phyloP scores from a whole-genome alignment of 2,113 vertebrate species.

The Cepphus grylle region DNA sequence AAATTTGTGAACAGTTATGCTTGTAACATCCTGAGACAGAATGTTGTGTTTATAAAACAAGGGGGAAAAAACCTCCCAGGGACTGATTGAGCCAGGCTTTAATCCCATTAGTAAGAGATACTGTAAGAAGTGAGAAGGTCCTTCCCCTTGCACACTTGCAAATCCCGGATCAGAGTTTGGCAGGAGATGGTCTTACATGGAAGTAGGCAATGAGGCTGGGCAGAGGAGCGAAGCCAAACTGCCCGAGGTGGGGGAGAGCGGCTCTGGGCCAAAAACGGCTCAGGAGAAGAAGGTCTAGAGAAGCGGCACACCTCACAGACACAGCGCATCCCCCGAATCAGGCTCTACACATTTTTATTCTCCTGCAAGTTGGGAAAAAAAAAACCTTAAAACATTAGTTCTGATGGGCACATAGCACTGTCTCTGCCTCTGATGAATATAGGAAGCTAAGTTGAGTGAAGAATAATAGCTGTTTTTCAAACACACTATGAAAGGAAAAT shows the following conservation, averaged over 20 bases:
- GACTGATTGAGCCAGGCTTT: neutral
- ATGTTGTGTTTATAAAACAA: neutral
- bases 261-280: neutral
- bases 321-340: neutral
- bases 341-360: neutral
- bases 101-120: neutral
- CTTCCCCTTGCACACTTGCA: neutral
- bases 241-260: neutral
- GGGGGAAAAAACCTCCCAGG: neutral
- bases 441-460: neutral
- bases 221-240: accelerated
- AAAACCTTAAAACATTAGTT: neutral
- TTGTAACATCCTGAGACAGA: neutral
- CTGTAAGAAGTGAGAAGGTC: neutral
- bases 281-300: neutral
- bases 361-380: neutral
- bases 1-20: neutral
- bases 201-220: neutral
- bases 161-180: neutral
- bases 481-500: neutral
- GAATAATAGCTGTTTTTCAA: neutral
- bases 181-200: neutral
- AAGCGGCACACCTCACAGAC: too few relatives aligned
- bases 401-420: neutral
- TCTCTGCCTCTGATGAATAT: neutral